Evolutionary conservation across 2,888 invertebrate genomes (phyloP), one percentile per base, ranked within the genome.

Genomic region (Pandemis heparana): DNA sequence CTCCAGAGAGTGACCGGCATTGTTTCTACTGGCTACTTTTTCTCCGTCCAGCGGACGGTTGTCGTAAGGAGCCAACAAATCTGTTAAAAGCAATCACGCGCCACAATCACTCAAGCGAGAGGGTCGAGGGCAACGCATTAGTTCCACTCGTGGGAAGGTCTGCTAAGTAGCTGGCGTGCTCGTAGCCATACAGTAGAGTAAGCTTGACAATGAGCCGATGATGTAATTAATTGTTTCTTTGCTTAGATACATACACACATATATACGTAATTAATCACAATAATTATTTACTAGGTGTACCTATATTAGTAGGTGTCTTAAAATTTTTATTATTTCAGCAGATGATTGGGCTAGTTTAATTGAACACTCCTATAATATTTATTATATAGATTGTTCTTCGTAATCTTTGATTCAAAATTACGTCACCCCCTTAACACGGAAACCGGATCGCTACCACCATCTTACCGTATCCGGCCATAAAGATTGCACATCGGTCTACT

Each of bases 81-180:
- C 56, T 56, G 56, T 23, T 56, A 56, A 56, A 56, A 56, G 23
- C 23, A 56, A 23, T 56, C 56, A 56, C 56, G 56, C 56, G 23
- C 48, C 56, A 18, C 56, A 56, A 56, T 56, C 56, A 56, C 12
- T 56, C 56, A 56, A 56, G 56, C 56, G 18, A 23, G 10, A 56
- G 23, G 23, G 56, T 56, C 56, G 56, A 56, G 56, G 56, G 23
- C 23, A 18, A 5, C 23, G 12, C 56, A 56, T 56, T 56, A 56
- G 10, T 56, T 56, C 56, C 56, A 56, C 16, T 51, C 56, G n/a
- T 23, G 12, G 18, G 56, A 23, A 56, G 23, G 56, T 53, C 56
- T 23, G 56, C 10, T 56, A 56, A 56, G 56, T 56, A 56, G 56
- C 56, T 23, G 23, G 23, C 23, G 56, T n/a, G 14, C 53, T 18